These are phyloP conservation scores for Reticulitermes lucifugus DNA, from an alignment of 2,888 invertebrate genomes.

Conservation along the genomic window DNA sequence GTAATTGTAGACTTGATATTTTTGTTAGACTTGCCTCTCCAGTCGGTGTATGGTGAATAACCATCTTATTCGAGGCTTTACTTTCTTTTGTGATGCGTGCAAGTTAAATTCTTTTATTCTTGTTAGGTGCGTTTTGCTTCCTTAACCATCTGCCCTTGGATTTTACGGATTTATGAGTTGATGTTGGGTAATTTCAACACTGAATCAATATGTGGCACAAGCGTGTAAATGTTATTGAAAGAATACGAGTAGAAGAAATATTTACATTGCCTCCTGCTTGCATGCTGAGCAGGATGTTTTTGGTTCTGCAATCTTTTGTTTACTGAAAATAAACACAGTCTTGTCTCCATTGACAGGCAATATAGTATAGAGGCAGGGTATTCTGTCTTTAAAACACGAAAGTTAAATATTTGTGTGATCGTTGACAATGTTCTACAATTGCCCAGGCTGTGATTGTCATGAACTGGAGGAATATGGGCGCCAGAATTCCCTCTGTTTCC, in stretches of 20 bases:
- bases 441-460: neutral
- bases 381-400: neutral
- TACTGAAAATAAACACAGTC: slow-evolving; percentile 13
- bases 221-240: slow-evolving; percentile 27
- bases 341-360: slow-evolving; percentile 14
- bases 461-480: neutral
- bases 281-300: slow-evolving; percentile 5
- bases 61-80: no score
- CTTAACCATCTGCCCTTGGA: neutral
- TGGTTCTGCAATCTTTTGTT: slow-evolving; percentile 11
- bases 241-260: neutral
- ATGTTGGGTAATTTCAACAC: neutral
- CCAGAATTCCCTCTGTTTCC: neutral
- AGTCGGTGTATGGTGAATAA: no score
- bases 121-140: neutral
- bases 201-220: neutral
- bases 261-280: neutral
- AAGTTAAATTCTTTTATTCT: no score
- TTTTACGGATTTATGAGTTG: neutral
- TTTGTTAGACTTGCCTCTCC: no score
- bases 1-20: no score
- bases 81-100: no score
- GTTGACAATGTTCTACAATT: slow-evolving; percentile 10
- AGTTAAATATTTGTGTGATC: slow-evolving; percentile 18
- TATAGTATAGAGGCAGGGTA: neutral